Percentiles rank a stretch among this genome's conserved stretches.
These are phyloP conservation scores for Rana temporaria DNA, from an alignment of 2,113 vertebrate genomes.

Conservation along the genomic window DNA sequence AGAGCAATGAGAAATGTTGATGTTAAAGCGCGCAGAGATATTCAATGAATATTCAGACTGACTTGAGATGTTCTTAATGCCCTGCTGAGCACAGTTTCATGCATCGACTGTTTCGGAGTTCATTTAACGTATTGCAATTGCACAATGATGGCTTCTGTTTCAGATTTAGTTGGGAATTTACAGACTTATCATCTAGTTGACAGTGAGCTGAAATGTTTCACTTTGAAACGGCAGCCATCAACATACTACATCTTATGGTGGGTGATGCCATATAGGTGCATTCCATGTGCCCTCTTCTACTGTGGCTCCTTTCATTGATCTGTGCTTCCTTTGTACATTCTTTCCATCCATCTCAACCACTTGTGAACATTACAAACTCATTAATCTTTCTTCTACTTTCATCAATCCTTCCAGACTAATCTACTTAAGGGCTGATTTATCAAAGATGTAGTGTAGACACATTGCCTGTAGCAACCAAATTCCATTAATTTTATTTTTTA, in stretches of 20 bases:
- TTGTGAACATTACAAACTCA: not conserved
- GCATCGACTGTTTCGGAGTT: slow-evolving; percentile 40
- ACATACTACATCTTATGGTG: not conserved
- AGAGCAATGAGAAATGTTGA: no score
- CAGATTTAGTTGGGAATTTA: slow-evolving; percentile 28
- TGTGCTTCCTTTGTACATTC: not conserved
- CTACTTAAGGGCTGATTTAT: no score
- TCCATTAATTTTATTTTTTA: no score
- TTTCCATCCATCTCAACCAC: not conserved
- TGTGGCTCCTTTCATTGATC: not conserved
- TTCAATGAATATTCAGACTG: slow-evolving; percentile 49
- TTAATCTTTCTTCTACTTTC: no score
- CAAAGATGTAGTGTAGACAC: no score
- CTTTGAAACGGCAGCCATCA: slow-evolving; percentile 8
- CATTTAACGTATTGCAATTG: slow-evolving; percentile 42
- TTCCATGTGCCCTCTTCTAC: not conserved
- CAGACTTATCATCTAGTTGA: slow-evolving; percentile 30
- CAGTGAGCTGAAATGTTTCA: slow-evolving; percentile 23
- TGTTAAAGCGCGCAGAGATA: slow-evolving; percentile 35
- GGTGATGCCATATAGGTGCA: not conserved
- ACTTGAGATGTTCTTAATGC: slow-evolving; percentile 52
- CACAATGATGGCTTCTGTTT: slow-evolving; percentile 41
- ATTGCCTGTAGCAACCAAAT: no score
- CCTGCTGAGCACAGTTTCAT: slow-evolving; percentile 48
- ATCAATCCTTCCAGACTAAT: no score